Conservation (phyloP, 1,140 invertebrate genomes). For the Polypedilum vanderplanki region DNA sequence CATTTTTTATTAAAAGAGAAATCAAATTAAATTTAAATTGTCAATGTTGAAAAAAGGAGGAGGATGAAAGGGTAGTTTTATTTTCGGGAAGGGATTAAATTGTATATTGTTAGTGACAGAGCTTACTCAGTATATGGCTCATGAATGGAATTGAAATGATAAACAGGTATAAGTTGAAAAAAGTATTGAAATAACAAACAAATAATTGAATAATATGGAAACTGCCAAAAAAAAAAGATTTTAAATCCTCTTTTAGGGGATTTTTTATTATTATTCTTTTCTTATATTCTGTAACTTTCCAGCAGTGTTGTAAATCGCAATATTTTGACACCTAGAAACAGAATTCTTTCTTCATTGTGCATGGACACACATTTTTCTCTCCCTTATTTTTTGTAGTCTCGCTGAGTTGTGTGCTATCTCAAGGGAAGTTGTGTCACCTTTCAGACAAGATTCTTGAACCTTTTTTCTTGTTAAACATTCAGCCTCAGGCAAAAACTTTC, state of each 20-base stretch:
- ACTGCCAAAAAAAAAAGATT: background rate
- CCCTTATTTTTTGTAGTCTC: background rate
- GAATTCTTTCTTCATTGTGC: background rate
- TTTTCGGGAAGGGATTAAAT: background rate
- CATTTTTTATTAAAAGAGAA: background rate
- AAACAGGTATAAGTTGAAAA: background rate
- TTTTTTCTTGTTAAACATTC: background rate
- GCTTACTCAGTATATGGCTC: background rate
- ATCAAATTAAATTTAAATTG: constrained; percentile 20
- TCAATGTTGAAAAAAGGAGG: background rate
- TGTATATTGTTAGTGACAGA: background rate
- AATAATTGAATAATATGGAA: constrained; percentile 15
- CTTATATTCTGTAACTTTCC: background rate
- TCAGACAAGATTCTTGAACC: background rate
- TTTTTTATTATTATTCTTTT: background rate
- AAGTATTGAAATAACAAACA: constrained; percentile 5
- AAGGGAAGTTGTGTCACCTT: constrained; percentile 16
- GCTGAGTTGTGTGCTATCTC: background rate
- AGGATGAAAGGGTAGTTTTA: background rate
- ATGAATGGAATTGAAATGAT: background rate
- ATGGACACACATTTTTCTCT: constrained; percentile 11
- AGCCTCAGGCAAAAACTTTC: background rate
- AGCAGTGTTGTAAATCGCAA: constrained; percentile 17
- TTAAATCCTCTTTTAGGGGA: constrained; percentile 24
- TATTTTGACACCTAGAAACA: constrained; percentile 23